Percentiles rank a stretch among this genome's conserved stretches.
Conservation (phyloP, 1,140 invertebrate species). For the Drosophila neocordata region DNA sequence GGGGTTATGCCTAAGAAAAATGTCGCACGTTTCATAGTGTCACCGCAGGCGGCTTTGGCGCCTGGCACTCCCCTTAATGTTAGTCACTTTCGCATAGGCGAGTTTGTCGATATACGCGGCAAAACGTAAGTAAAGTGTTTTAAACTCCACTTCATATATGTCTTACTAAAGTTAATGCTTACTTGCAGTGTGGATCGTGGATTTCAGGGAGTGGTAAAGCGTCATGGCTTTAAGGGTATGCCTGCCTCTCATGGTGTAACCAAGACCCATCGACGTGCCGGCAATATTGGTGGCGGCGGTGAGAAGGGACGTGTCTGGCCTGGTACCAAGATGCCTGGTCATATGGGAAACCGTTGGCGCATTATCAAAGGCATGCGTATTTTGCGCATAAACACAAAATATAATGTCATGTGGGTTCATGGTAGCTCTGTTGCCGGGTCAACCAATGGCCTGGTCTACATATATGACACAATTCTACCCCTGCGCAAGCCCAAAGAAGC, state of each 20-base stretch:
- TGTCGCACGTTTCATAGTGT: slow-evolving; percentile 92
- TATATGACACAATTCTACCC: slow-evolving; percentile 91
- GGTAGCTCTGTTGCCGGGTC: slow-evolving; percentile 92
- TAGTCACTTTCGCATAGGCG: slow-evolving; percentile 95
- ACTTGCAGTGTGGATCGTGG: slow-evolving; percentile 91
- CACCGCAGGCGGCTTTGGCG: slow-evolving; percentile 92
- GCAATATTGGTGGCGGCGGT: slow-evolving; percentile 94
- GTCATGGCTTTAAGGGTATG: slow-evolving; percentile 97
- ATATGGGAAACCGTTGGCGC: slow-evolving; percentile 95
- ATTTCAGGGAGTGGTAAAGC: slow-evolving; percentile 99
- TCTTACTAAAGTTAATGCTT: not conserved
- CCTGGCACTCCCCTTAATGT: slow-evolving; percentile 95
- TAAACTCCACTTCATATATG: not conserved
- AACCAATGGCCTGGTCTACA: slow-evolving; percentile 90
- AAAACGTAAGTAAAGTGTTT: slow-evolving; percentile 90
- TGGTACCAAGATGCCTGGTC: slow-evolving; percentile 98
- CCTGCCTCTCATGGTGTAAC: slow-evolving; percentile 96
- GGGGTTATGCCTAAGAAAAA: slow-evolving; percentile 95
- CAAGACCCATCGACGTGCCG: slow-evolving; percentile 96
- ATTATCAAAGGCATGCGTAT: slow-evolving; percentile 90
- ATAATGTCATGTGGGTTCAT: slow-evolving; percentile 95
- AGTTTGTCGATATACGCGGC: slow-evolving; percentile 94
- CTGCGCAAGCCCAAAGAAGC: slow-evolving; percentile 85
- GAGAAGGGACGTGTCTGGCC: slow-evolving; percentile 94
- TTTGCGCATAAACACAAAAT: slow-evolving; percentile 95